Conservation (phyloP, 2,888 invertebrate species). For the Lycophotia porphyrea region DNA sequence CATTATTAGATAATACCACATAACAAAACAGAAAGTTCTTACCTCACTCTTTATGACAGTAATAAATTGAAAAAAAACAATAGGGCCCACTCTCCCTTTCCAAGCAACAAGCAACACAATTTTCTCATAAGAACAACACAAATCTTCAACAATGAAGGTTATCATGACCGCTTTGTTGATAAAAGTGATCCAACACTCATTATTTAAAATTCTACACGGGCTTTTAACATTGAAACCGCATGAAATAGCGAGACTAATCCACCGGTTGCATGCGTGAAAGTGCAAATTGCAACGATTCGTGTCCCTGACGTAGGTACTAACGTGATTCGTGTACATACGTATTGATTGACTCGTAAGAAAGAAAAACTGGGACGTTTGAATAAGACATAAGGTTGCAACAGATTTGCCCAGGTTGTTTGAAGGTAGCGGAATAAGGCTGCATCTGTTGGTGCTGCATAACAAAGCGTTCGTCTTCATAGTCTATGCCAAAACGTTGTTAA, state of each 20-base stretch:
- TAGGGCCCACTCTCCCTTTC: constrained; percentile 54
- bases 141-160: constrained; percentile 54
- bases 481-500: constrained; percentile 42
- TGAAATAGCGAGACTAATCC: constrained; percentile 59
- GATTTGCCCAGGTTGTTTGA: constrained; percentile 43
- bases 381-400: constrained; percentile 52
- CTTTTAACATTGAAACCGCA: constrained; percentile 55
- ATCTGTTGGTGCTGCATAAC: constrained; percentile 28
- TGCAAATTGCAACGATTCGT: constrained; percentile 64
- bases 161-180: constrained; percentile 22
- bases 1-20: constrained; percentile 35
- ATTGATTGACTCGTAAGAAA: constrained; percentile 42
- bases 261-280: constrained; percentile 64
- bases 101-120: constrained; percentile 17
- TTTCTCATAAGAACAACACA: constrained; percentile 43
- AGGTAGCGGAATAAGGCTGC: constrained; percentile 28
- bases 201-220: constrained; percentile 60
- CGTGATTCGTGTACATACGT: constrained; percentile 51
- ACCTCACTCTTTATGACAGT: constrained; percentile 18
- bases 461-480: constrained; percentile 27
- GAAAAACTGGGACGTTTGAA: constrained; percentile 51
- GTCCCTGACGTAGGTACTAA: constrained; percentile 47
- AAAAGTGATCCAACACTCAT: constrained; percentile 31
- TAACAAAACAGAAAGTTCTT: constrained; percentile 43
- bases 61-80: constrained; percentile 47